Evolutionary conservation across 2,888 invertebrate genomes (phyloP).

Genomic region (Eledone cirrhosa): DNA sequence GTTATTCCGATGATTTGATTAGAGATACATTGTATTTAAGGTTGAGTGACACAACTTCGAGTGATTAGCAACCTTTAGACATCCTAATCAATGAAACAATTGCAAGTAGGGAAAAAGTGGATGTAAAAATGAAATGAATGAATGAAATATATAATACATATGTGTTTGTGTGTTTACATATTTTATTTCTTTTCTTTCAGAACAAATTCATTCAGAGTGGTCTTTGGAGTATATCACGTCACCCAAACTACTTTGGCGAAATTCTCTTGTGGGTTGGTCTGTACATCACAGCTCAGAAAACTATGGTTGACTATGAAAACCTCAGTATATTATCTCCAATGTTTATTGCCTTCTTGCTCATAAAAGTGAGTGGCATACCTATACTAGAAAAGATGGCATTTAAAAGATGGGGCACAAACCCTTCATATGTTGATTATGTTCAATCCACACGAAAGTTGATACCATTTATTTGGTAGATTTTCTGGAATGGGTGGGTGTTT

Average conservation of each 20-base stretch:
- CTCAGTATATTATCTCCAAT: constrained; percentile 61
- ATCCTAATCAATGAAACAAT: too few species aligned
- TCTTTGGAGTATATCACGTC: constrained; percentile 61
- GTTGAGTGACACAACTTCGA: too few species aligned
- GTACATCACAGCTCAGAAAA: constrained; percentile 52
- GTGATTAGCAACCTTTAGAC: too few species aligned
- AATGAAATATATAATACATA: too few species aligned
- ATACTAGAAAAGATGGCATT: constrained; percentile 59
- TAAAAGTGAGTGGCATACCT: constrained; percentile 65
- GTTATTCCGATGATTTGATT: too few species aligned
- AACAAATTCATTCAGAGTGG: constrained; percentile 59
- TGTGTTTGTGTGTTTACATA: too few species aligned
- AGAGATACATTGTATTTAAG: too few species aligned
- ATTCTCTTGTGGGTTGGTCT: constrained; percentile 64
- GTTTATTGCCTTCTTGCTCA: constrained; percentile 63
- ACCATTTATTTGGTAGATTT: constrained; percentile 60
- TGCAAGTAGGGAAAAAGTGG: too few species aligned
- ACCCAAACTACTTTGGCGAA: constrained; percentile 66
- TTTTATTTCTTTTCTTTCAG: constrained; percentile 41
- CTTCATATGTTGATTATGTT: constrained; percentile 61
- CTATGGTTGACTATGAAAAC: constrained; percentile 49
- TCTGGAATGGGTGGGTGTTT: too few species aligned
- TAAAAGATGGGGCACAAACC: constrained; percentile 62
- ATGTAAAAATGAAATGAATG: too few species aligned
- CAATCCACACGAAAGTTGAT: constrained; percentile 63